Evolutionary conservation across 1,140 invertebrate genomes (phyloP).

Genomic region (Octopus sinensis): DNA sequence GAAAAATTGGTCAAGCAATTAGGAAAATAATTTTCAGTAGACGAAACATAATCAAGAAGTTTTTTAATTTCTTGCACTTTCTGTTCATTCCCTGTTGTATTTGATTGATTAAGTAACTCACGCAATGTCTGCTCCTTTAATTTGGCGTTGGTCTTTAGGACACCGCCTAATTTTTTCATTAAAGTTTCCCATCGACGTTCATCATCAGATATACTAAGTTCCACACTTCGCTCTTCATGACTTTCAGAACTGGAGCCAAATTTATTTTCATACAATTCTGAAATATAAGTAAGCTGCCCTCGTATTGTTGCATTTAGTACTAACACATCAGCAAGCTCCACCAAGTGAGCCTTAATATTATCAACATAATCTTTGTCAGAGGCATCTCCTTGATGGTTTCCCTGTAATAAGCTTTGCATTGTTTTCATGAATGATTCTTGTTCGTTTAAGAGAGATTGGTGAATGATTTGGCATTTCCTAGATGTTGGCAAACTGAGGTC

Average conservation of each 20-base stretch:
- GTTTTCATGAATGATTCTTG: conserved; percentile 10
- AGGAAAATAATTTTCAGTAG: not conserved
- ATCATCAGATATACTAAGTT: conserved; percentile 6
- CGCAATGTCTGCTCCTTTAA: not conserved
- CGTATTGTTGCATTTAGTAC: conserved; percentile 8
- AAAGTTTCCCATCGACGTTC: conserved; percentile 9
- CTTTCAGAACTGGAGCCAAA: not conserved
- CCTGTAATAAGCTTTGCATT: not conserved
- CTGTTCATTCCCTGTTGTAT: not conserved
- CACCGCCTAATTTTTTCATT: conserved; percentile 33
- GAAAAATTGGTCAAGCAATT: not conserved
- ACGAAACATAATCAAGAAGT: not conserved
- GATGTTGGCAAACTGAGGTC: not conserved
- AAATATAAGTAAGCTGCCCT: conserved; percentile 11
- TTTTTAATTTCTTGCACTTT: not conserved
- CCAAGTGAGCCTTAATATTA: conserved; percentile 3
- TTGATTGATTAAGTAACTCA: not conserved
- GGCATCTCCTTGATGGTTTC: not conserved
- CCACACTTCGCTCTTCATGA: not conserved
- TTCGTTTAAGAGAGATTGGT: not conserved
- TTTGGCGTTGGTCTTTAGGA: conserved; percentile 37
- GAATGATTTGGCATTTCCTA: conserved; percentile 8
- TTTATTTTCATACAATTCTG: not conserved
- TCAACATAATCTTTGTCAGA: not conserved
- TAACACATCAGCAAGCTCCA: conserved; percentile 6